phyloP scores from a whole-genome alignment of 2,113 vertebrate genomes.

The Perca flavescens region DNA sequence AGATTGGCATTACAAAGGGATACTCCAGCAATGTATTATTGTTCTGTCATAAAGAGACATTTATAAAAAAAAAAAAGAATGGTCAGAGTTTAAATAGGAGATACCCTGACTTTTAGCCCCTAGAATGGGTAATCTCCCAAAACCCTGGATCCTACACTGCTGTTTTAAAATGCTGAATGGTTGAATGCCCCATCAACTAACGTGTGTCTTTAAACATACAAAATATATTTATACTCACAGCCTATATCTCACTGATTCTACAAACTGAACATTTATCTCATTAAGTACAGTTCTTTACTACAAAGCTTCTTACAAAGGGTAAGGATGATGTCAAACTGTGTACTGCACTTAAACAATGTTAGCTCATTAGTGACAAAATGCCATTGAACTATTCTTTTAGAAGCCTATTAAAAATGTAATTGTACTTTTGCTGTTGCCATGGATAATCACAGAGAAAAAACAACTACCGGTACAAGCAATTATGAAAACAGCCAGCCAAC shows the following conservation, averaged over 20 bases:
- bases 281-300: not conserved
- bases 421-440: slow-evolving; percentile 6
- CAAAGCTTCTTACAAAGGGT: not conserved
- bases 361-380: slow-evolving; percentile 5
- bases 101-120: too few species aligned
- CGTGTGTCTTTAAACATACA: not conserved
- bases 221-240: not conserved
- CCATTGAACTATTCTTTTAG: slow-evolving; percentile 2
- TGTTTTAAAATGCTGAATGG: too few species aligned
- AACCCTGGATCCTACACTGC: too few species aligned
- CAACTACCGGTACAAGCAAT: slow-evolving; percentile 12
- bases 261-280: not conserved
- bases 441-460: slow-evolving; percentile 1
- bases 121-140: too few species aligned
- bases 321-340: not conserved
- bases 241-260: not conserved
- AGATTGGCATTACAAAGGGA: too few species aligned
- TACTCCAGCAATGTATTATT: too few species aligned
- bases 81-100: too few species aligned
- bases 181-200: too few species aligned
- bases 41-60: too few species aligned
- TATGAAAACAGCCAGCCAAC: slow-evolving; percentile 4
- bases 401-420: slow-evolving; percentile 3
- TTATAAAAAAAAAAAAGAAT: too few species aligned
- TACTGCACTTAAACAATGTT: not conserved